Evolutionary conservation across 2,888 invertebrate genomes (phyloP).

Genomic region (Eupithecia vulgata): DNA sequence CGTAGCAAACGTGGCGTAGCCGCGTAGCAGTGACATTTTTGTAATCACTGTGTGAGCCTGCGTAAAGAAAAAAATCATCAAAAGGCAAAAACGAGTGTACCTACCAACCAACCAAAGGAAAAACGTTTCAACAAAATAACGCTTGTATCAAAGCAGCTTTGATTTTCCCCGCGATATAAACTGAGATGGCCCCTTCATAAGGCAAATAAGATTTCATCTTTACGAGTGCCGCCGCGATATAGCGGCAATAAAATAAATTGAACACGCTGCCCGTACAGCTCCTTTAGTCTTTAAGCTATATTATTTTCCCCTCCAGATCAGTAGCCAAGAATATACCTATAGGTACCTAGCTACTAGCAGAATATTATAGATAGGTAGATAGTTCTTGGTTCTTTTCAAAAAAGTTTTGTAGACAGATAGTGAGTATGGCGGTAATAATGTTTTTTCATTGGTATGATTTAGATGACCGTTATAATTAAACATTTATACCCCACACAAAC

Average conservation of each 20-base stretch:
- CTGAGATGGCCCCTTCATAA: slow-evolving; percentile 51
- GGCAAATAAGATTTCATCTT: slow-evolving; percentile 60
- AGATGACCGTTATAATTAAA: too few species aligned
- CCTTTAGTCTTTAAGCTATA: slow-evolving; percentile 25
- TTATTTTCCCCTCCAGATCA: slow-evolving; percentile 15
- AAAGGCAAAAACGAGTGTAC: neutral
- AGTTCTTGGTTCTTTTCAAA: neutral
- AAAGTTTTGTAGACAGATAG: too few species aligned
- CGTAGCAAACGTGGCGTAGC: neutral
- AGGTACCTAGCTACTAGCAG: neutral
- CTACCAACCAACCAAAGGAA: neutral
- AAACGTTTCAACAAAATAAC: slow-evolving; percentile 28
- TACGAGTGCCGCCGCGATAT: slow-evolving; percentile 61
- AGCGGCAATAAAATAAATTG: slow-evolving; percentile 71
- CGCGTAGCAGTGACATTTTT: neutral
- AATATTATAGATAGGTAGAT: neutral
- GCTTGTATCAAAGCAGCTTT: slow-evolving; percentile 37
- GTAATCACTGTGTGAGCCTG: neutral
- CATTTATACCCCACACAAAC: too few species aligned
- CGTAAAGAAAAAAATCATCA: neutral
- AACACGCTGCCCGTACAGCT: slow-evolving; percentile 43
- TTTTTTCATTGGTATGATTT: too few species aligned
- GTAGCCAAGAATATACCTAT: neutral
- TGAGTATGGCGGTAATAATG: too few species aligned
- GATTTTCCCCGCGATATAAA: slow-evolving; percentile 44